These are phyloP conservation scores for Tinea pellionella DNA, from an alignment of 2,888 invertebrate genomes.

Conservation along the genomic window DNA sequence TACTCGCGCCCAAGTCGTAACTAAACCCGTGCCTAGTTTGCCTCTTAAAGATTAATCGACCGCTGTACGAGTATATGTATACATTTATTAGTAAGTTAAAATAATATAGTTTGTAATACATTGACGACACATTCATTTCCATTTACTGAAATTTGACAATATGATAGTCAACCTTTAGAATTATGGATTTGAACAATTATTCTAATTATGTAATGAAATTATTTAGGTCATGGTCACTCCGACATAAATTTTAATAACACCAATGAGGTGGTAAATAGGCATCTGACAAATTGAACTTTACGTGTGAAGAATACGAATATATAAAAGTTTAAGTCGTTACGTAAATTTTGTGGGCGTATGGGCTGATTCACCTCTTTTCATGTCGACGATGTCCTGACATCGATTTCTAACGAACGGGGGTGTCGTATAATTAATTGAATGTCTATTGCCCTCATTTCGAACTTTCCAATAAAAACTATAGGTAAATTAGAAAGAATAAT, in stretches of 20 bases:
- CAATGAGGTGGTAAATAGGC: background rate
- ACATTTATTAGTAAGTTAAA: no score
- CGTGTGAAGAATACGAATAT: background rate
- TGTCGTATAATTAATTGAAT: conserved; percentile 23
- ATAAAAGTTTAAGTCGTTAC: conserved; percentile 13
- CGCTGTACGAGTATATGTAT: no score
- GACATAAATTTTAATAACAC: background rate
- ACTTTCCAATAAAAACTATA: background rate
- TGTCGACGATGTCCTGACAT: conserved; percentile 15
- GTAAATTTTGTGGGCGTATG: conserved; percentile 5
- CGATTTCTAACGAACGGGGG: conserved; percentile 21
- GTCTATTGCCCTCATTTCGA: conserved; percentile 22
- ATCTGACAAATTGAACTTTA: conserved; percentile 2
- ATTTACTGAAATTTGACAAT: no score
- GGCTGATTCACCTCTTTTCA: conserved; percentile 2
- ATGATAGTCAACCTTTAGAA: no score
- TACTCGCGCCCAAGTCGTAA: no score
- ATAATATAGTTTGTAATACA: no score
- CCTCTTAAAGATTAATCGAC: no score
- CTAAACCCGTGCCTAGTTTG: no score
- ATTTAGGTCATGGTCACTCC: background rate
- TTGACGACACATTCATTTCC: no score
- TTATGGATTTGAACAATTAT: no score
- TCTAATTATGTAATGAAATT: no score
- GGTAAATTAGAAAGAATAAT: no score